These are phyloP conservation scores for Pristionchus entomophagus DNA, from an alignment of 2,888 invertebrate genomes.

Conservation along the genomic window DNA sequence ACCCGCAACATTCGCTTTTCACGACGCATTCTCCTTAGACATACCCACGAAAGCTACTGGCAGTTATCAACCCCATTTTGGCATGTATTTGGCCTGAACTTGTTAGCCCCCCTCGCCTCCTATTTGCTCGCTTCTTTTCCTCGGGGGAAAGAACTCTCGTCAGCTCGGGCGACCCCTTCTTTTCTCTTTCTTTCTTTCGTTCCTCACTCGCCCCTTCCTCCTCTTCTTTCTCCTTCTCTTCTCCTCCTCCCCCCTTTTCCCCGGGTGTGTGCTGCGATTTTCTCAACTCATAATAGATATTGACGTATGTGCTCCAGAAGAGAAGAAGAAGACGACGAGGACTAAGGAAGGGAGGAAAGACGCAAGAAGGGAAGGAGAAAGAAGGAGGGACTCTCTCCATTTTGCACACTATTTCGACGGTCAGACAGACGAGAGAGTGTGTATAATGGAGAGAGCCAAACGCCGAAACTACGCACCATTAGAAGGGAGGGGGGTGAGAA, in stretches of 20 bases:
- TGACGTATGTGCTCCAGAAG: too few relatives aligned
- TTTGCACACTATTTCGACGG: too few relatives aligned
- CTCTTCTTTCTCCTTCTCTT: conserved; percentile 28
- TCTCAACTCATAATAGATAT: conserved; percentile 8
- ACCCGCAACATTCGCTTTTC: too few relatives aligned
- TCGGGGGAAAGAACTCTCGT: background rate
- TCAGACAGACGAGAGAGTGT: too few relatives aligned
- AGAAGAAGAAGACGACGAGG: background rate
- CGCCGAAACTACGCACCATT: too few relatives aligned
- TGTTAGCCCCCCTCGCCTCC: too few relatives aligned
- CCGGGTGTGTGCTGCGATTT: background rate
- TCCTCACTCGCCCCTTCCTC: background rate
- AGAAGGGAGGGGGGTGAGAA: background rate
- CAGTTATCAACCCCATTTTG: too few relatives aligned
- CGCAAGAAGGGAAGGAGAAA: background rate
- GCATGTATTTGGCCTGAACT: too few relatives aligned
- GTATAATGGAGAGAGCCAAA: background rate
- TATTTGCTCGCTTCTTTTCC: too few relatives aligned
- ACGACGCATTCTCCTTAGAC: too few relatives aligned
- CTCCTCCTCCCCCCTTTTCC: background rate
- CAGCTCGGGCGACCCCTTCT: background rate
- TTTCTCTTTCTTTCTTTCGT: background rate
- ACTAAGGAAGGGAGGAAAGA: background rate
- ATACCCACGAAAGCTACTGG: too few relatives aligned
- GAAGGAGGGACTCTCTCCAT: background rate